phyloP scores from a whole-genome alignment of 2,888 invertebrate species.

The Plemyria rubiginata region DNA sequence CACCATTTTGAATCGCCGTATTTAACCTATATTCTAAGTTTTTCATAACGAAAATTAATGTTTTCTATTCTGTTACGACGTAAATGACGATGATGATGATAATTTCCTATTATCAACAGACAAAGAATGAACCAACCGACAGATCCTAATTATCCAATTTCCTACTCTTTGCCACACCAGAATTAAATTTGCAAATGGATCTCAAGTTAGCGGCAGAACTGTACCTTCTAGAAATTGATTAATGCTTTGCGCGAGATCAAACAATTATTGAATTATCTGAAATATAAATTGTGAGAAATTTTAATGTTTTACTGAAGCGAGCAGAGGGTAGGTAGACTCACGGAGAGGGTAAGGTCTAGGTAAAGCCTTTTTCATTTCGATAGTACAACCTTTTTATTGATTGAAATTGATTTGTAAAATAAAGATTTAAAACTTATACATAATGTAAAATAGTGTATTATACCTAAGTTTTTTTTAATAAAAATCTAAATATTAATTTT shows the following conservation, averaged over 20 bases:
- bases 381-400: too few species aligned
- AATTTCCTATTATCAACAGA: background rate
- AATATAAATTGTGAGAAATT: constrained; percentile 38
- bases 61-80: too few species aligned
- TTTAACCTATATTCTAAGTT: too few species aligned
- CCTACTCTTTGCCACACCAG: constrained; percentile 52
- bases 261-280: constrained; percentile 73
- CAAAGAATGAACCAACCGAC: background rate
- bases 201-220: constrained; percentile 70
- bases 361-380: too few species aligned
- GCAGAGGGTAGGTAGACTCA: background rate
- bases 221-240: constrained; percentile 79
- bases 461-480: too few species aligned
- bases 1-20: too few species aligned
- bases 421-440: too few species aligned
- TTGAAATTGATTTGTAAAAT: too few species aligned
- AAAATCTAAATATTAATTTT: too few species aligned
- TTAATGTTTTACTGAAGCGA: constrained; percentile 28
- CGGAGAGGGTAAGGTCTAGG: background rate
- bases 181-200: constrained; percentile 77
- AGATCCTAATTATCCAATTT: constrained; percentile 25
- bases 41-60: too few species aligned
- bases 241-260: constrained; percentile 69
- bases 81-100: too few species aligned
- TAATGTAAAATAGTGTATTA: too few species aligned